A percentile compares a stretch with the other conserved stretches of the same genome.
Conservation (phyloP, 2,797 vertebrate genomes). For the Acanthurus lineatus region DNA sequence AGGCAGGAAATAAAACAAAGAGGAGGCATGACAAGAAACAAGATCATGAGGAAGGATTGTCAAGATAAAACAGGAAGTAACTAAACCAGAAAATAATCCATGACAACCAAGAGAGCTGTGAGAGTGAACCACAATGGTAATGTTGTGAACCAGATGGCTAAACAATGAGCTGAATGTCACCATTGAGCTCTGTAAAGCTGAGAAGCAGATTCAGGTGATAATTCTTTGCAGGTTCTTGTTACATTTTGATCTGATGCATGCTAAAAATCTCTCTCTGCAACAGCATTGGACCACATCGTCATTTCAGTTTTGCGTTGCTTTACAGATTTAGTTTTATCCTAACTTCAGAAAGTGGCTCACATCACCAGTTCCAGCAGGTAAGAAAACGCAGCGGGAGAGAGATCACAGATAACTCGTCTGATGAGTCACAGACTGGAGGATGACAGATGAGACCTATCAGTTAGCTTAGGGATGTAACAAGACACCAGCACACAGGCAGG, state of each 20-base stretch:
- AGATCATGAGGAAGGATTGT: too few relatives aligned
- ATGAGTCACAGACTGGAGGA: constrained; percentile 72
- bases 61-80: too few relatives aligned
- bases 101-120: not conserved
- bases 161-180: not conserved
- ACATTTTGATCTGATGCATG: too few relatives aligned
- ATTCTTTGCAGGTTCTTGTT: not conserved
- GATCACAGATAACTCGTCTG: constrained; percentile 70
- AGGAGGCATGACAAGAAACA: too few relatives aligned
- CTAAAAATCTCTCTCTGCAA: not conserved
- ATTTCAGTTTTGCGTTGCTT: not conserved
- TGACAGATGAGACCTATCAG: constrained; percentile 73
- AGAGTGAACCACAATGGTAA: not conserved
- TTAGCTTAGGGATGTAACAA: constrained; percentile 63
- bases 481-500: constrained; percentile 39
- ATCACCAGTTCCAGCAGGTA: constrained; percentile 57
- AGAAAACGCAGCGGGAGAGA: constrained; percentile 44
- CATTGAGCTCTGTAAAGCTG: not conserved
- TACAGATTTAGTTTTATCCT: not conserved
- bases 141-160: not conserved
- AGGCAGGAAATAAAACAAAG: too few relatives aligned
- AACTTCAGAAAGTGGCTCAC: constrained; percentile 13
- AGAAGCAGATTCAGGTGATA: not conserved
- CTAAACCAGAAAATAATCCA: too few relatives aligned
- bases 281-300: not conserved